These are phyloP conservation scores for Ceyx melanurus DNA, from an alignment of 2,113 vertebrate genomes.

Conservation along the genomic window DNA sequence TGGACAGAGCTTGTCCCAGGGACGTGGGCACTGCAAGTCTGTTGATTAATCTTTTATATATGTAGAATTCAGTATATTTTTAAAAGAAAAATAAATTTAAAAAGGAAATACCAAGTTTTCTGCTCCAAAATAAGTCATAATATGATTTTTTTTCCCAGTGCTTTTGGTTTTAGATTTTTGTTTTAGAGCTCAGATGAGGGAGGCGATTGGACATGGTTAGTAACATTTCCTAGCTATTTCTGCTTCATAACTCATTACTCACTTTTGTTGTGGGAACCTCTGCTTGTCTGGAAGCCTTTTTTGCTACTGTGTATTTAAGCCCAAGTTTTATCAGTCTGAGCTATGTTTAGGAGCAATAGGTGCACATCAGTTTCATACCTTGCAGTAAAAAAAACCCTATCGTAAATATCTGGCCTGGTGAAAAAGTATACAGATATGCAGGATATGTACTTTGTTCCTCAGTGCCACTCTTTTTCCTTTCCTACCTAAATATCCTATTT, in stretches of 20 bases:
- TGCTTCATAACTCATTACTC: neutral
- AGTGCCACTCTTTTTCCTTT: neutral
- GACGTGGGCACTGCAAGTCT: neutral
- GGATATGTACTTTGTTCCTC: neutral
- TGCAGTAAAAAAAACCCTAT: neutral
- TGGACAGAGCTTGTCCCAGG: neutral
- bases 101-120: constrained; percentile 14
- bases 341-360: neutral
- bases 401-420: neutral
- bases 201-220: neutral
- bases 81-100: neutral
- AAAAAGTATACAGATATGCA: neutral
- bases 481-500: neutral
- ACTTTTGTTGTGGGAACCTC: neutral
- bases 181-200: neutral
- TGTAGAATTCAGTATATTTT: neutral
- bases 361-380: neutral
- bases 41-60: neutral
- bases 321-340: neutral
- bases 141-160: neutral
- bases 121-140: neutral
- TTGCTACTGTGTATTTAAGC: neutral
- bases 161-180: neutral
- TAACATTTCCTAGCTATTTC: neutral
- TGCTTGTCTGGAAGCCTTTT: neutral